Evolutionary conservation across 2,888 invertebrate species (phyloP), one percentile per base, ranked within the genome.

Genomic region (Apotomis turbidana): DNA sequence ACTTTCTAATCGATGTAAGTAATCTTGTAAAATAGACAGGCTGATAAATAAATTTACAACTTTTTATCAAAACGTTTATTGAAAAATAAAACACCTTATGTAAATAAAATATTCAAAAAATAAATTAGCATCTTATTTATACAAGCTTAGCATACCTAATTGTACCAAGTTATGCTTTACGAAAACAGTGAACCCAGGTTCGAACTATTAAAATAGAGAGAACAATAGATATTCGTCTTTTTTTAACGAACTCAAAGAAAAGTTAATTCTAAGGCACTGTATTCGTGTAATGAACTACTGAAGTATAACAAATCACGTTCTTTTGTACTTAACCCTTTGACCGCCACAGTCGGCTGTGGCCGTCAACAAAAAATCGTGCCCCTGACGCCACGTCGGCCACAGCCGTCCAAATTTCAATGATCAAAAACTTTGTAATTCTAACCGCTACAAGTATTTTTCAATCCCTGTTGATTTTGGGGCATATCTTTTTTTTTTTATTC

Each of bases 41-140:
- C 3, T 36, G 15, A n/a, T 15, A 59, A 68, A 72, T 58, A 54
- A 54, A 36, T n/a, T n/a, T 5, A 59, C 55, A 52, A 58, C 27
- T 15, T 68, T 46, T 46, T 51, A 68, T 59, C 3, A 58, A 63
- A 72, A 68, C 58, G 46, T 72, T 72, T 72, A 72, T 54, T 72
- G 52, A 72, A 59, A 59, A 46, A 72, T 54, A 63, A 54, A 66
- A 66, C 52, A 68, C 58, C 54, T 68, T 74, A 75, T 55, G 52
- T 71, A 68, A 60, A 72, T 74, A 72, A 68, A 68, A 66, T 49
- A 36, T 52, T 59, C 59, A 52, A 8, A 58, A 27, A 68, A 72
- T 70, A 70, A 64, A n/a, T 71, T 75, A 74, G 64, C 51, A 44
- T 57, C 57, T 57, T 60, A 69, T 51, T 55, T 12, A 27, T 71